A percentile compares a stretch with the other conserved stretches of the same genome.
Conservation (phyloP, 1,140 invertebrate genomes). For the Chironomus tepperi region DNA sequence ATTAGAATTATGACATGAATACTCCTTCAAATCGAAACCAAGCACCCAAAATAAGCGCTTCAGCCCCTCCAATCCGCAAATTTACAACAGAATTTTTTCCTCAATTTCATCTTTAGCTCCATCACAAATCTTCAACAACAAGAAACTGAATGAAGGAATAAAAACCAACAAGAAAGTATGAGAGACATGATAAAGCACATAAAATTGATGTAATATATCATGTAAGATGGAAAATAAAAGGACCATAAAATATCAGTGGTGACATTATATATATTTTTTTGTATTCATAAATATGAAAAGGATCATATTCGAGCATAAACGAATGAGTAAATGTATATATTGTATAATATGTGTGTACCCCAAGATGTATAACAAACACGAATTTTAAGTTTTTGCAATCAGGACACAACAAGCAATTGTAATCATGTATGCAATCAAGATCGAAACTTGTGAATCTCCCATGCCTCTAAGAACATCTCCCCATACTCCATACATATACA, state of each 20-base stretch:
- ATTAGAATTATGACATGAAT: no score
- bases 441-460: not conserved
- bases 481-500: not conserved
- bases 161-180: not conserved
- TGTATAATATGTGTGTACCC: not conserved
- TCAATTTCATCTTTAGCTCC: no score
- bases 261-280: slow-evolving; percentile 9
- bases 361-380: not conserved
- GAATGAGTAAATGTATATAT: not conserved
- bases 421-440: slow-evolving; percentile 17
- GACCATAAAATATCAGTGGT: slow-evolving; percentile 23
- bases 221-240: slow-evolving; percentile 22
- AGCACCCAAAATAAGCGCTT: no score
- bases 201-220: slow-evolving; percentile 22
- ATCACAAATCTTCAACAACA: not conserved
- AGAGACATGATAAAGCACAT: slow-evolving; percentile 17
- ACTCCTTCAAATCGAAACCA: no score
- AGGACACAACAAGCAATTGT: not conserved
- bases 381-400: slow-evolving; percentile 1
- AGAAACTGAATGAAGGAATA: not conserved
- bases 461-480: not conserved
- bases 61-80: no score
- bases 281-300: not conserved
- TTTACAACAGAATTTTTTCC: no score
- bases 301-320: not conserved